These are phyloP conservation scores for Saguinus midas DNA, from an alignment of 2,113 vertebrate species.

Conservation along the genomic window DNA sequence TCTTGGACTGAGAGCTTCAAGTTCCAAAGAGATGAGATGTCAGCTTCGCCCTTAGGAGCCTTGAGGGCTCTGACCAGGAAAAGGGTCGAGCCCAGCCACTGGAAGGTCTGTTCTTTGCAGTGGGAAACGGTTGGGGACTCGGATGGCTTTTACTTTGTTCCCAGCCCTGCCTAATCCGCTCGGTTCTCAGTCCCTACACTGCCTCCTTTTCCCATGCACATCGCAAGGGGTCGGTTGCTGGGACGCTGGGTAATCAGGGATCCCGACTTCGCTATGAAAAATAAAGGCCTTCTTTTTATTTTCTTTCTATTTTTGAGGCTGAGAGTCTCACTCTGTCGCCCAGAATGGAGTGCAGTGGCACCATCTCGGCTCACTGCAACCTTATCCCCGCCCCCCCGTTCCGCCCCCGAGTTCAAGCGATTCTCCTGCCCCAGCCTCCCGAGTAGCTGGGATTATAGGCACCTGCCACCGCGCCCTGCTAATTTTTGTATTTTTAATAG, in stretches of 20 bases:
- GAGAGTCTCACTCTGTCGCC: no score
- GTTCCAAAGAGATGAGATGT: neutral
- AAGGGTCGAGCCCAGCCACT: neutral
- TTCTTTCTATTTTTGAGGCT: no score
- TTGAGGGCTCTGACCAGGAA: neutral
- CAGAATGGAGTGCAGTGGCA: no score
- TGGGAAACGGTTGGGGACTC: neutral
- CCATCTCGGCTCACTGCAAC: no score
- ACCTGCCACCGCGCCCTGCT: no score
- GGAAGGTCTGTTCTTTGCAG: neutral
- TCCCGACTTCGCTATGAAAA: neutral
- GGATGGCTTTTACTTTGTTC: neutral
- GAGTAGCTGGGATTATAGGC: no score
- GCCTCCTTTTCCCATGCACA: neutral
- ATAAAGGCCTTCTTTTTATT: neutral
- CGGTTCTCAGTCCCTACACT: neutral
- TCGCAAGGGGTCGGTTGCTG: neutral
- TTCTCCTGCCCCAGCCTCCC: no score
- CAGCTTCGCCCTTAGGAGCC: neutral
- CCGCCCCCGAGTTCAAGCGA: no score
- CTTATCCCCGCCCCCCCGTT: no score
- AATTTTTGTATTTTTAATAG: no score
- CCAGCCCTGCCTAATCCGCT: neutral
- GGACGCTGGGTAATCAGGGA: neutral
- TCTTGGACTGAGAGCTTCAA: neutral